A percentile compares a stretch with the other conserved stretches of the same genome.
Conservation (phyloP, 1,140 invertebrate genomes). For the Lordiphosa clarofinis region DNA sequence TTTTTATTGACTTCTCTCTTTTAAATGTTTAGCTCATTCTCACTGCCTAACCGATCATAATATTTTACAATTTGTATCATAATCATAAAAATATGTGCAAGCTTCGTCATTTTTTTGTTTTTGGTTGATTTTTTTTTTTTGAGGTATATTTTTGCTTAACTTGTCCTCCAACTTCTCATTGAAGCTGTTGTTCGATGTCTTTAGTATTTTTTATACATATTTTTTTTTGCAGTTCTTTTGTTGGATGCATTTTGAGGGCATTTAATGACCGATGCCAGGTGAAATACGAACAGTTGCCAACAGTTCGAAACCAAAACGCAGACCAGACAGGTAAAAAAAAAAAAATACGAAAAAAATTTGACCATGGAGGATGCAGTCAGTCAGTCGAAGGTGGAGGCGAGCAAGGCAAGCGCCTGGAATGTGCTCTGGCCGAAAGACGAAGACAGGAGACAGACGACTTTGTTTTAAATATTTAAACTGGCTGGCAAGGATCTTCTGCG, state of each 20-base stretch:
- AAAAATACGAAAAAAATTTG: slow-evolving; percentile 19
- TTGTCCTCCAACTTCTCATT: too few species aligned
- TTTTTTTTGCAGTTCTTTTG: slow-evolving; percentile 13
- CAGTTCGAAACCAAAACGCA: slow-evolving; percentile 47
- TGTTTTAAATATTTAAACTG: slow-evolving; percentile 76
- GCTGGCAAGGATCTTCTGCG: slow-evolving; percentile 22
- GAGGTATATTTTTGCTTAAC: too few species aligned
- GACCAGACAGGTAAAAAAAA: slow-evolving; percentile 51
- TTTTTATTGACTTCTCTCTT: too few species aligned
- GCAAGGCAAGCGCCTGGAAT: slow-evolving; percentile 70
- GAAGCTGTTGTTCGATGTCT: too few species aligned
- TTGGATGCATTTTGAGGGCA: slow-evolving; percentile 53
- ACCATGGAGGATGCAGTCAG: slow-evolving; percentile 65
- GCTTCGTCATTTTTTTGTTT: too few species aligned
- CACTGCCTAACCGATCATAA: too few species aligned
- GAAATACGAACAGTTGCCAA: slow-evolving; percentile 67
- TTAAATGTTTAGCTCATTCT: too few species aligned
- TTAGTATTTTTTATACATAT: not conserved
- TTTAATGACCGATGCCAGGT: slow-evolving; percentile 74
- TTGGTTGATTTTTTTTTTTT: too few species aligned
- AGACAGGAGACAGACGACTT: slow-evolving; percentile 42
- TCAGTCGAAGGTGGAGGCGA: slow-evolving; percentile 50
- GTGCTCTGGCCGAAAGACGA: slow-evolving; percentile 28
- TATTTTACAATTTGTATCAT: too few species aligned
- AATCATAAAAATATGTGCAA: too few species aligned